Conservation (phyloP, 1,140 invertebrate species). For the Dryas iulia region DNA sequence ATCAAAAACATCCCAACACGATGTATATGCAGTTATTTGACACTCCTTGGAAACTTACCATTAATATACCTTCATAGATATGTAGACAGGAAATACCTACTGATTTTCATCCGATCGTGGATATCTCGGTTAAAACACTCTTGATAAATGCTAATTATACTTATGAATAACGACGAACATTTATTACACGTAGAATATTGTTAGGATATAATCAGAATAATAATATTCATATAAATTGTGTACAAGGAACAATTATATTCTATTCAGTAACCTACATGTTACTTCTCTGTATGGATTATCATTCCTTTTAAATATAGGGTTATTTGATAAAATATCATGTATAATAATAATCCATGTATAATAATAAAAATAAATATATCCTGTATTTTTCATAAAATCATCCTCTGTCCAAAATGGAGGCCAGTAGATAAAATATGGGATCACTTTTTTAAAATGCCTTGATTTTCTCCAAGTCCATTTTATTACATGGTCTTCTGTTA, state of each 20-base stretch:
- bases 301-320: neutral
- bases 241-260: neutral
- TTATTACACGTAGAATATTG: conserved; percentile 10
- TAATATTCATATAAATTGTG: conserved; percentile 9
- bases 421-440: neutral
- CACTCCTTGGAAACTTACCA: conserved; percentile 58
- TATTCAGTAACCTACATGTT: neutral
- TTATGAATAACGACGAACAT: conserved; percentile 13
- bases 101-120: conserved; percentile 55
- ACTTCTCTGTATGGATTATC: neutral
- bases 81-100: conserved; percentile 53
- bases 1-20: conserved; percentile 45
- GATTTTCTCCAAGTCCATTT: neutral
- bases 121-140: conserved; percentile 39
- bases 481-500: too few relatives aligned
- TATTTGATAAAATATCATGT: neutral
- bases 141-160: conserved; percentile 1
- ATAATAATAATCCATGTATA: neutral
- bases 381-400: neutral
- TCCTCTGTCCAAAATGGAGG: neutral
- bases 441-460: neutral
- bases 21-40: conserved; percentile 39
- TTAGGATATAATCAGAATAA: conserved; percentile 3
- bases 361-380: neutral
- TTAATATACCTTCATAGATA: conserved; percentile 35